Conservation (phyloP, 1,140 invertebrate genomes). For the Venustaconcha ellipsiformis region DNA sequence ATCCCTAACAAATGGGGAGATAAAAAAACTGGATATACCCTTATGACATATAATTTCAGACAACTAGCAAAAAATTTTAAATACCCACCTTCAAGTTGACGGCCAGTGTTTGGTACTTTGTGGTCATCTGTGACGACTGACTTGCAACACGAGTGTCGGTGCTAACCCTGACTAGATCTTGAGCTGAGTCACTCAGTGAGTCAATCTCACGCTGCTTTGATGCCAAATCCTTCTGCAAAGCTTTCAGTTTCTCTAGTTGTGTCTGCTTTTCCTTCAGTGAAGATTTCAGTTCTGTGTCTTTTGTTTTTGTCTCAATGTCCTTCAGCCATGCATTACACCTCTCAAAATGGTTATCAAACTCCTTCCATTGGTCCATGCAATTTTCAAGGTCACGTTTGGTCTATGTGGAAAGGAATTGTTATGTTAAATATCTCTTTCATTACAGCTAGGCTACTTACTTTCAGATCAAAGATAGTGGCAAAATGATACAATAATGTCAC, state of each 20-base stretch:
- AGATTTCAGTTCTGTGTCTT: conserved; percentile 89
- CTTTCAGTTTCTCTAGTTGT: conserved; percentile 82
- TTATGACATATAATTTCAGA: too few relatives aligned
- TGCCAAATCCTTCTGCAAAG: conserved; percentile 78
- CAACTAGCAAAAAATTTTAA: not conserved
- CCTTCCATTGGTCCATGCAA: conserved; percentile 77
- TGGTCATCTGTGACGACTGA: conserved; percentile 85
- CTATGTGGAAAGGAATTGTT: conserved; percentile 32
- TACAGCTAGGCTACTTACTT: too few relatives aligned
- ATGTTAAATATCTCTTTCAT: too few relatives aligned
- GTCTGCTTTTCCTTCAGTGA: conserved; percentile 85
- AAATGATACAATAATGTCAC: too few relatives aligned
- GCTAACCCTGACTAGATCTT: conserved; percentile 71
- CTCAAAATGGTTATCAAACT: conserved; percentile 90
- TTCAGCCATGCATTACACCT: conserved; percentile 89
- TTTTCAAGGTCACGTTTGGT: conserved; percentile 81
- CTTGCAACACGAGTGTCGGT: conserved; percentile 70
- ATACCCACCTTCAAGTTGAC: conserved; percentile 83
- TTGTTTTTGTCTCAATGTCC: conserved; percentile 87
- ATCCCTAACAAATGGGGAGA: too few relatives aligned
- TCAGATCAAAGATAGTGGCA: too few relatives aligned
- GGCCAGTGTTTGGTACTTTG: conserved; percentile 91
- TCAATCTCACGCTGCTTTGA: conserved; percentile 95
- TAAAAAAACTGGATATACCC: too few relatives aligned
- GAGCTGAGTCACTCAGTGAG: conserved; percentile 89